Conservation (phyloP, 2,888 invertebrate genomes). For the Zygothrica quintamaculata region DNA sequence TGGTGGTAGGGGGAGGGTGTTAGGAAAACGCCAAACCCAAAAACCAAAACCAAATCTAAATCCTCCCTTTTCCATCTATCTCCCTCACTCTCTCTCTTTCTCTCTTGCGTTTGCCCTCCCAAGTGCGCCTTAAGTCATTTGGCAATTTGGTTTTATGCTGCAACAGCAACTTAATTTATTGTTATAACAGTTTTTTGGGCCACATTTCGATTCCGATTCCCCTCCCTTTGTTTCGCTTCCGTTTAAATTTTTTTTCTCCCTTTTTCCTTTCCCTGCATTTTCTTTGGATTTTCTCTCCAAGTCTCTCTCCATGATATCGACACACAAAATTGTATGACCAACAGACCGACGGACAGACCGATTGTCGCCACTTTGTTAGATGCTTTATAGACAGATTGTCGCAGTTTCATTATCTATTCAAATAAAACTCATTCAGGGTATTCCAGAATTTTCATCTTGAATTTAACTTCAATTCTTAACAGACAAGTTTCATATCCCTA, state of each 20-base stretch:
- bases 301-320: conserved; percentile 13
- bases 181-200: conserved; percentile 67
- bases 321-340: conserved; percentile 24
- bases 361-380: conserved; percentile 55
- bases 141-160: conserved; percentile 71
- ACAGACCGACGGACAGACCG: too few relatives aligned
- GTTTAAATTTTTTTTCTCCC: not conserved
- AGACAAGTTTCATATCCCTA: too few relatives aligned
- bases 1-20: not conserved
- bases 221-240: conserved; percentile 1
- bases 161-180: conserved; percentile 78
- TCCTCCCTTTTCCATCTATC: not conserved
- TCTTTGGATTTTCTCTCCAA: not conserved
- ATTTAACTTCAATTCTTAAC: too few relatives aligned
- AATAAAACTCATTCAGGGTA: conserved; percentile 23
- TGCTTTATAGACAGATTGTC: conserved; percentile 55
- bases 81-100: not conserved
- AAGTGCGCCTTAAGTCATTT: conserved; percentile 50
- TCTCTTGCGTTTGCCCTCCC: not conserved
- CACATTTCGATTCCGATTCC: conserved; percentile 30
- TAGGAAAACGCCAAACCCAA: too few relatives aligned
- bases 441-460: not conserved
- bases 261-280: too few relatives aligned
- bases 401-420: conserved; percentile 56
- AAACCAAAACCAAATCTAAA: not conserved